Evolutionary conservation across 2,113 vertebrate species (phyloP).

Genomic region (Myxocyprinus asiaticus): DNA sequence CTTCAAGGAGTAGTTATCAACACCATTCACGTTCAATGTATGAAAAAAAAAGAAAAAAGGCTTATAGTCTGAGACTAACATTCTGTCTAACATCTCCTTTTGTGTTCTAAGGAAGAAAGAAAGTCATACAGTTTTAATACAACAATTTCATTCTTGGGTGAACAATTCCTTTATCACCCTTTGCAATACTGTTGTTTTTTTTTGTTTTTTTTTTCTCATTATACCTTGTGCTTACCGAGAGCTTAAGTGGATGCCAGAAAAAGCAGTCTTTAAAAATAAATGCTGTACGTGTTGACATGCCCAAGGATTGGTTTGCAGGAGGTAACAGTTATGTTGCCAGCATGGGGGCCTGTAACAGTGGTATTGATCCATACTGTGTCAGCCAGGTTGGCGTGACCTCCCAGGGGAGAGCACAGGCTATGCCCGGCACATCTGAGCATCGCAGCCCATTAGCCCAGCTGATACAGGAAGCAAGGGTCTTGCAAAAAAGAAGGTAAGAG

Average conservation of each 20-base stretch:
- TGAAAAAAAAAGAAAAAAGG: too few relatives aligned
- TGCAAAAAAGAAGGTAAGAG: not conserved
- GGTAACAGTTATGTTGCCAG: slow-evolving; percentile 3
- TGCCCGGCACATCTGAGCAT: slow-evolving; percentile 34
- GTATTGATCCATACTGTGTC: slow-evolving; percentile 36
- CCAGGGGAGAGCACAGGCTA: slow-evolving; percentile 31
- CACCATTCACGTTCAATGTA: too few relatives aligned
- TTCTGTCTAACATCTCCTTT: too few relatives aligned
- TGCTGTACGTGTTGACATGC: not conserved
- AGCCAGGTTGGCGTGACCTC: slow-evolving; percentile 34
- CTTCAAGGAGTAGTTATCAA: too few relatives aligned
- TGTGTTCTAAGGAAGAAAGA: too few relatives aligned
- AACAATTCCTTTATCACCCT: too few relatives aligned
- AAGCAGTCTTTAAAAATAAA: not conserved
- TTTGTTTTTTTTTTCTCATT: too few relatives aligned
- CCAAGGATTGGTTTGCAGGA: slow-evolving; percentile 11
- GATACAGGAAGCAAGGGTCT: not conserved
- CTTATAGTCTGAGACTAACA: too few relatives aligned
- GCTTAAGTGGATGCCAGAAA: slow-evolving; percentile 5
- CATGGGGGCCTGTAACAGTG: not conserved
- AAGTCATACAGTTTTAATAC: too few relatives aligned
- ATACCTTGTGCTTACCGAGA: slow-evolving; percentile 4
- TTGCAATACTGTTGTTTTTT: not conserved
- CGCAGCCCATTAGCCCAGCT: slow-evolving; percentile 35
- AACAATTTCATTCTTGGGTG: too few relatives aligned